These are phyloP conservation scores for Phataginus tricuspis DNA, from an alignment of 2,797 vertebrate species.

Conservation along the genomic window DNA sequence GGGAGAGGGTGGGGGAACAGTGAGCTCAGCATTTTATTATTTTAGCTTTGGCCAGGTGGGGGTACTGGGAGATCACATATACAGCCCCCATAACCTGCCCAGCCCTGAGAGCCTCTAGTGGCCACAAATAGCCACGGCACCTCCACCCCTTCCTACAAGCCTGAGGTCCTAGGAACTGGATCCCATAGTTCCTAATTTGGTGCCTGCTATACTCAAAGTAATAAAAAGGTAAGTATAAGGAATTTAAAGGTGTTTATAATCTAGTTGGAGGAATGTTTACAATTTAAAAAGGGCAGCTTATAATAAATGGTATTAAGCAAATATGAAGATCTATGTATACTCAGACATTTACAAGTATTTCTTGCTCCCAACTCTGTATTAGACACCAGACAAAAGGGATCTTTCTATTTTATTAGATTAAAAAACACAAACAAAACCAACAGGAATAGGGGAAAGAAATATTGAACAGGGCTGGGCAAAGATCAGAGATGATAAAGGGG, in stretches of 20 bases:
- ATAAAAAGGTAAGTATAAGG: background rate
- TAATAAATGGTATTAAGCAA: background rate
- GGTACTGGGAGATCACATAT: constrained; percentile 82
- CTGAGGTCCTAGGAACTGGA: background rate
- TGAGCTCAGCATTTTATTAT: constrained; percentile 89
- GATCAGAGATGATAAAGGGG: background rate
- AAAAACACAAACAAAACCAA: constrained; percentile 62
- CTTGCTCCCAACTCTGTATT: background rate
- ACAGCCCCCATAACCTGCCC: constrained; percentile 77
- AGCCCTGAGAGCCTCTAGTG: constrained; percentile 77
- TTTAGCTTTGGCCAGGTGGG: constrained; percentile 81
- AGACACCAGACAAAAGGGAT: constrained; percentile 47
- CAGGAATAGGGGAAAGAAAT: background rate
- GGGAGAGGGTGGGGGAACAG: constrained; percentile 76
- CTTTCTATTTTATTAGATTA: constrained; percentile 74
- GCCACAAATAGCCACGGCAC: constrained; percentile 57
- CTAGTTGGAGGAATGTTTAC: background rate
- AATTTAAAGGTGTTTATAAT: constrained; percentile 36
- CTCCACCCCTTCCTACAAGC: background rate
- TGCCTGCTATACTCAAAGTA: background rate
- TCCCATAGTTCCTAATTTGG: background rate
- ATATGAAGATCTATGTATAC: background rate
- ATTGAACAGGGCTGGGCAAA: background rate
- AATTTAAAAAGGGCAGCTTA: background rate
- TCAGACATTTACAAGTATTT: constrained; percentile 14